A percentile compares a stretch with the other conserved stretches of the same genome.
These are phyloP conservation scores for Ptilorrhoa leucosticta DNA, from an alignment of 2,113 vertebrate genomes.

Conservation along the genomic window DNA sequence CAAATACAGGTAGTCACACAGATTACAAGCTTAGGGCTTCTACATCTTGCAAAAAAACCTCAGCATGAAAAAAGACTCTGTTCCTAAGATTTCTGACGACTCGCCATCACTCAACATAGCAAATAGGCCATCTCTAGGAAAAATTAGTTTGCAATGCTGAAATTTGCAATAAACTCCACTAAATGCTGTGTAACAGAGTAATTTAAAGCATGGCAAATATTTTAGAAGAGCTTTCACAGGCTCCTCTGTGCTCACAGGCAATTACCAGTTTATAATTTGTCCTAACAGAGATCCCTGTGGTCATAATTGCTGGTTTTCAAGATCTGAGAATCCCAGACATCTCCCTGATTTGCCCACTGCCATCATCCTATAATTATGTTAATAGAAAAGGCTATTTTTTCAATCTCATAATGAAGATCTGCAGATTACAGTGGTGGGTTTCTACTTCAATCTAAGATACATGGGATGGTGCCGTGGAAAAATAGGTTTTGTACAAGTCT, in stretches of 20 bases:
- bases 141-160: neutral
- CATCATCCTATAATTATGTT: neutral
- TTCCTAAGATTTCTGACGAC: neutral
- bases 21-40: neutral
- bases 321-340: neutral
- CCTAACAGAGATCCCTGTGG: neutral
- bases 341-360: neutral
- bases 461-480: neutral
- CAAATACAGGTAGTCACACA: neutral
- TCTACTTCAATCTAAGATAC: neutral
- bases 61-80: neutral
- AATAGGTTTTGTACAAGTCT: neutral
- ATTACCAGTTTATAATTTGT: neutral
- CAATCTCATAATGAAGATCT: neutral
- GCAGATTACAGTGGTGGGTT: neutral
- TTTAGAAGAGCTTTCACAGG: neutral
- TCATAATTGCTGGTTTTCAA: neutral
- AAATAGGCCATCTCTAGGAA: neutral
- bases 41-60: neutral
- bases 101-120: rapidly evolving
- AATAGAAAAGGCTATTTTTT: neutral
- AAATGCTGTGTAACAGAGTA: neutral
- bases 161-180: neutral
- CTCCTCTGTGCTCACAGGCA: neutral
- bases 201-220: neutral